Percentiles rank a stretch among this genome's conserved stretches.
phyloP scores from a whole-genome alignment of 2,113 vertebrate species.

The Chascanopsetta lugubris region DNA sequence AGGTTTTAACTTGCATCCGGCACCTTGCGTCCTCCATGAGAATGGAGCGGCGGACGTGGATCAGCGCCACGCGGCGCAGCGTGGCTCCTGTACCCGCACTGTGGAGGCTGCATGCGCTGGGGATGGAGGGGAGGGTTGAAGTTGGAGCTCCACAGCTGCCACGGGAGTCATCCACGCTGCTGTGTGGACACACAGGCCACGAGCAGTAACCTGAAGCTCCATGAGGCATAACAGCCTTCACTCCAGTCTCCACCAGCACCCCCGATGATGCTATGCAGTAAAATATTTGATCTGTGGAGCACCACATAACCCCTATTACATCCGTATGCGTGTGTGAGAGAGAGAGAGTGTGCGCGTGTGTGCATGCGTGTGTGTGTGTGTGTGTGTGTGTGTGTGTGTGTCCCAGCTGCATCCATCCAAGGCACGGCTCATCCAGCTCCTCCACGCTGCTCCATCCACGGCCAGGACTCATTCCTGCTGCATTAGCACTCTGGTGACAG shows the following conservation, averaged over 20 bases:
- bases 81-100: background rate
- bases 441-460: slow-evolving; percentile 56
- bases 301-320: background rate
- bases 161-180: slow-evolving; percentile 1
- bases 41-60: too few relatives aligned
- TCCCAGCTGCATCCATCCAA: too few relatives aligned
- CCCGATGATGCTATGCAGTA: slow-evolving; percentile 4
- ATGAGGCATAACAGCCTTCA: slow-evolving; percentile 25
- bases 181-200: slow-evolving; percentile 19
- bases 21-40: background rate
- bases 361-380: too few relatives aligned
- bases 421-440: slow-evolving; percentile 40
- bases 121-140: too few relatives aligned
- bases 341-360: too few relatives aligned
- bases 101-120: background rate
- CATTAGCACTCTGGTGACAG: slow-evolving; percentile 78
- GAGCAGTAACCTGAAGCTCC: slow-evolving; percentile 5
- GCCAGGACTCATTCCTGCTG: slow-evolving; percentile 72
- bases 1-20: slow-evolving; percentile 47
- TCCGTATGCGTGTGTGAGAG: too few relatives aligned
- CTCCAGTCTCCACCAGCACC: background rate
- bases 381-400: too few relatives aligned
- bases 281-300: slow-evolving; percentile 19
- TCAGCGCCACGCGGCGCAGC: too few relatives aligned
- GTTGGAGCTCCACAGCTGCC: slow-evolving; percentile 38